Conservation (phyloP, 2,888 invertebrate species). For the Tuberolachnus salignus region DNA sequence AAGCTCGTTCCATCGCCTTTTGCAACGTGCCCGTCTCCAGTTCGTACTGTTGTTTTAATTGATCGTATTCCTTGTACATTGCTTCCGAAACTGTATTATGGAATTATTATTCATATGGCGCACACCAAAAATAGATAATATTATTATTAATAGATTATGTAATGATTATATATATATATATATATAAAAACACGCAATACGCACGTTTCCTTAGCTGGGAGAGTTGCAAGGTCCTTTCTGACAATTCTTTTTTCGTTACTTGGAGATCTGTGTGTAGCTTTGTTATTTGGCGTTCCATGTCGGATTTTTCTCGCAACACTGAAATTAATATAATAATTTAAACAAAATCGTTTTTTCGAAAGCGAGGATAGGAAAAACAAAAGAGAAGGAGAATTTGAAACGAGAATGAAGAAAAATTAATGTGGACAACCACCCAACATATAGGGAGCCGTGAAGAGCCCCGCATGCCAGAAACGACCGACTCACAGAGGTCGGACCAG, state of each 20-base stretch:
- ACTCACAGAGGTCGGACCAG: too few relatives aligned
- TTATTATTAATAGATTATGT: background rate
- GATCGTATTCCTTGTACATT: slow-evolving; percentile 75
- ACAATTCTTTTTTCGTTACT: slow-evolving; percentile 68
- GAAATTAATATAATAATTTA: too few relatives aligned
- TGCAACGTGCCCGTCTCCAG: slow-evolving; percentile 77
- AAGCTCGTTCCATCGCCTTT: slow-evolving; percentile 63
- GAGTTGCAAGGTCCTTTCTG: slow-evolving; percentile 71
- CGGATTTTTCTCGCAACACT: slow-evolving; percentile 45
- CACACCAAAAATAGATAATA: background rate
- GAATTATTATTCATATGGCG: background rate
- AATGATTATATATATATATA: background rate
- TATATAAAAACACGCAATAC: slow-evolving; percentile 29
- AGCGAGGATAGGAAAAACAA: too few relatives aligned
- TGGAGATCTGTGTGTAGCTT: slow-evolving; percentile 67
- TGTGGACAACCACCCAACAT: too few relatives aligned
- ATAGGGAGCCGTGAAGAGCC: too few relatives aligned
- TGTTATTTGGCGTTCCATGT: slow-evolving; percentile 23
- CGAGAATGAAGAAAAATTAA: too few relatives aligned
- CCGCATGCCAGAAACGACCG: too few relatives aligned
- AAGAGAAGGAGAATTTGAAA: too few relatives aligned
- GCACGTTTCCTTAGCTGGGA: slow-evolving; percentile 65
- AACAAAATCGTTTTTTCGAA: too few relatives aligned
- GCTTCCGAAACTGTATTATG: slow-evolving; percentile 71
- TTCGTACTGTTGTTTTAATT: slow-evolving; percentile 75